A percentile compares a stretch with the other conserved stretches of the same genome.
phyloP scores from a whole-genome alignment of 2,888 invertebrate genomes.

The Dinocampus coccinellae region DNA sequence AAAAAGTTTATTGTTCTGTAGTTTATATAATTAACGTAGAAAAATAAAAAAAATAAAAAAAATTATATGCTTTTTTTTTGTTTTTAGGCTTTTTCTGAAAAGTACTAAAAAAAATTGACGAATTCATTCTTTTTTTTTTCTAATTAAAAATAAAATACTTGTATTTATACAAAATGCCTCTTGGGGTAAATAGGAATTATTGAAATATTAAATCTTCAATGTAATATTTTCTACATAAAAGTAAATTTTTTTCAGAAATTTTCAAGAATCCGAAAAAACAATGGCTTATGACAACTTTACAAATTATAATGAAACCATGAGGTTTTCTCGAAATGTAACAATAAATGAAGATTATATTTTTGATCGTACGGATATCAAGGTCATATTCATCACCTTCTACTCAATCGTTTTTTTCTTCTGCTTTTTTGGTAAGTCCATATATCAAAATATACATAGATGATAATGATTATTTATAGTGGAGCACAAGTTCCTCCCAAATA shows the following conservation, averaged over 20 bases:
- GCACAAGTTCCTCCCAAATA: too few species aligned
- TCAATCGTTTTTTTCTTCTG: slow-evolving; percentile 85
- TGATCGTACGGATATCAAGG: slow-evolving; percentile 80
- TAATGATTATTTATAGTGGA: neutral
- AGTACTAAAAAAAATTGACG: neutral
- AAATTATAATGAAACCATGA: slow-evolving; percentile 33
- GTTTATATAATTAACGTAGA: neutral
- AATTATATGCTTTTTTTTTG: neutral
- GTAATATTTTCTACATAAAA: too few species aligned
- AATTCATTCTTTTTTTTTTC: neutral
- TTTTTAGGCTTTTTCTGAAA: neutral
- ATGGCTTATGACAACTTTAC: slow-evolving; percentile 33
- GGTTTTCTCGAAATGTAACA: slow-evolving; percentile 45
- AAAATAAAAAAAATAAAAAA: too few species aligned
- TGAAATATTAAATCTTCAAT: neutral
- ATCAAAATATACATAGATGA: neutral
- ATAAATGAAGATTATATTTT: slow-evolving; percentile 78
- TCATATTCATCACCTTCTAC: slow-evolving; percentile 82
- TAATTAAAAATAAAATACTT: too few species aligned
- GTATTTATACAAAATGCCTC: neutral
- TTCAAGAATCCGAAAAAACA: slow-evolving; percentile 33
- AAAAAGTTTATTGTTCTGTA: neutral
- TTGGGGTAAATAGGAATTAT: neutral
- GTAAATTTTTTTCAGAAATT: slow-evolving; percentile 21
- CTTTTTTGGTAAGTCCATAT: slow-evolving; percentile 81